Evolutionary conservation across 2,888 invertebrate species (phyloP).

Genomic region (Choristoneura rosaceana): DNA sequence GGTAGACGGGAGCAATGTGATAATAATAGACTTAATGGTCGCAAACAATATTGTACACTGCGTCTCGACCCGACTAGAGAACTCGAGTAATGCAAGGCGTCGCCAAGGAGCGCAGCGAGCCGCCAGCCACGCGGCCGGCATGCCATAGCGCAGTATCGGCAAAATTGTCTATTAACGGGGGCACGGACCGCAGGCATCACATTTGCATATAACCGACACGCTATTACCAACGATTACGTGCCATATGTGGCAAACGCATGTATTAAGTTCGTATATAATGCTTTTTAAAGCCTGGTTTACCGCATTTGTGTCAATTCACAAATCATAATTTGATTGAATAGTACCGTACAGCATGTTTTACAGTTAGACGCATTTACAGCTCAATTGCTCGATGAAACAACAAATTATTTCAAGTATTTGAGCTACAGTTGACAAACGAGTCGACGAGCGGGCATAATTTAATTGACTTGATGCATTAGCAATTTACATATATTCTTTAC

Average conservation of each 20-base stretch:
- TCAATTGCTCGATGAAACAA: conserved; percentile 30
- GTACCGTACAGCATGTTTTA: conserved; percentile 16
- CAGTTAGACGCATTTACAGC: conserved; percentile 33
- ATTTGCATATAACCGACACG: conserved; percentile 51
- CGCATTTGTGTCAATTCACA: conserved; percentile 12
- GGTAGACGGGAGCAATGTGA: background rate
- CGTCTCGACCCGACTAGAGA: background rate
- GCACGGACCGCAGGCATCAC: conserved; percentile 45
- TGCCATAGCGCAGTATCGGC: conserved; percentile 40
- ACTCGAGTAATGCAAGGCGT: conserved; percentile 12
- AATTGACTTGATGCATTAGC: conserved; percentile 19
- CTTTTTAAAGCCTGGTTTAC: conserved; percentile 23
- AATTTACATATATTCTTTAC: conserved; percentile 17
- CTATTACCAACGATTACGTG: conserved; percentile 44
- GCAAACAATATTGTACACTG: conserved; percentile 1
- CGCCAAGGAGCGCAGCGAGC: background rate
- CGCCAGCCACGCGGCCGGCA: conserved; percentile 16
- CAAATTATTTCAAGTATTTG: conserved; percentile 31
- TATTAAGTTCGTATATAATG: conserved; percentile 27
- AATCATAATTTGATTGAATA: conserved; percentile 34
- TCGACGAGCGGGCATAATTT: conserved; percentile 25
- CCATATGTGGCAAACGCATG: conserved; percentile 36
- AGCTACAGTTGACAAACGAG: conserved; percentile 38
- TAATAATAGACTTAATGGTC: conserved; percentile 9
- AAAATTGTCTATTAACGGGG: conserved; percentile 43